These are phyloP conservation scores for Helostoma temminkii DNA, from an alignment of 2,797 vertebrate species.

Conservation along the genomic window DNA sequence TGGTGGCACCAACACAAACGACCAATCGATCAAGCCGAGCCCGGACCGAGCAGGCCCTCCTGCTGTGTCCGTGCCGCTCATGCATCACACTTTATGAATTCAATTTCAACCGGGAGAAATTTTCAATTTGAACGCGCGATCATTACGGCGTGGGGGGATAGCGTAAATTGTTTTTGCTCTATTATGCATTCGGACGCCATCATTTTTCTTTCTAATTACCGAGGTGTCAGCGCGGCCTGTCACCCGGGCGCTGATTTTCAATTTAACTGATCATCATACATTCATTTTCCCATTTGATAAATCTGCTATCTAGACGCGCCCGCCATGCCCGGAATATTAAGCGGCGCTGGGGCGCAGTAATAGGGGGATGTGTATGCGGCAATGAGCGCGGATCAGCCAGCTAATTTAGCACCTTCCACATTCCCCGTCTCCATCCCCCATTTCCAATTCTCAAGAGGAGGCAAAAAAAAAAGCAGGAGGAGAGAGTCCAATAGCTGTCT, in stretches of 20 bases:
- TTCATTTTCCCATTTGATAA: conserved; percentile 99
- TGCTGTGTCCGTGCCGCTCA: conserved; percentile 90
- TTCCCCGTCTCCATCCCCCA: conserved; percentile 91
- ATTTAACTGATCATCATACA: conserved; percentile 99
- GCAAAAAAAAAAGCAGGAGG: conserved; percentile 38
- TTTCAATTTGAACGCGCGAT: conserved; percentile 98
- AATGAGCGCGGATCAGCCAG: conserved; percentile 99
- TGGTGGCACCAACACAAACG: conserved; percentile 89
- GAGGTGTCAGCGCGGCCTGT: conserved; percentile 99
- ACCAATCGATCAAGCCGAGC: conserved; percentile 89
- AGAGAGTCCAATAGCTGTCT: conserved; percentile 56
- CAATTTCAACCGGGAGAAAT: conserved; percentile 93
- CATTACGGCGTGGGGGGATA: conserved; percentile 95
- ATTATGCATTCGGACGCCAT: conserved; percentile 99
- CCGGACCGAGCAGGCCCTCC: conserved; percentile 76
- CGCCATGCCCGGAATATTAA: conserved; percentile 97
- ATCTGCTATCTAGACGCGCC: conserved; percentile 93
- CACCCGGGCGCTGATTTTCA: conserved; percentile 99
- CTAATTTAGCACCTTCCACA: conserved; percentile 96
- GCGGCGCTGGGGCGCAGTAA: conserved; percentile 89
- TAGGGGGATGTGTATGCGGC: conserved; percentile 98
- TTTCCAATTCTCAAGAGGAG: conserved; percentile 96
- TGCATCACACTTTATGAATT: conserved; percentile 99
- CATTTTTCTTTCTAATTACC: conserved; percentile 99
- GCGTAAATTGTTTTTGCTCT: conserved; percentile 99